A percentile compares a stretch with the other conserved stretches of the same genome.
Evolutionary conservation across 2,888 invertebrate species (phyloP).

Genomic region (Cataglyphis rosenhaueri): DNA sequence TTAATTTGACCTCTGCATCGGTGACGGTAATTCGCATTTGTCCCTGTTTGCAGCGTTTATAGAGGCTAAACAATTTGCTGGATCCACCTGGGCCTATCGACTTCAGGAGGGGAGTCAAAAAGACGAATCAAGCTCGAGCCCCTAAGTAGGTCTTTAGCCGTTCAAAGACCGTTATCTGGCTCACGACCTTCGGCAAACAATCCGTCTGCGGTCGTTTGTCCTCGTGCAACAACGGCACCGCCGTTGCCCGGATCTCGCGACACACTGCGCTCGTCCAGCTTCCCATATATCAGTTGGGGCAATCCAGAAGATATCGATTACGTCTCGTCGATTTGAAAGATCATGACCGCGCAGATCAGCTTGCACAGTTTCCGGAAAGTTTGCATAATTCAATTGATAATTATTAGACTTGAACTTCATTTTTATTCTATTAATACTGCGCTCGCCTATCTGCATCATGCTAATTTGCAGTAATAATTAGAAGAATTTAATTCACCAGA

Average conservation of each 20-base stretch:
- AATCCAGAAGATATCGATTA: constrained; percentile 4
- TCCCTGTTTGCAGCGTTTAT: constrained; percentile 46
- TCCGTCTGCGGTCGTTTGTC: constrained; percentile 36
- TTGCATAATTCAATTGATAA: constrained; percentile 2
- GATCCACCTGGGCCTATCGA: constrained; percentile 20
- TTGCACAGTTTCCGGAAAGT: not conserved
- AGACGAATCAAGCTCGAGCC: constrained; percentile 46
- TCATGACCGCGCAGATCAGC: not conserved
- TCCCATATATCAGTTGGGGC: not conserved
- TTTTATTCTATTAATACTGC: not conserved
- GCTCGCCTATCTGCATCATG: not conserved
- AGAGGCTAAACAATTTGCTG: constrained; percentile 59
- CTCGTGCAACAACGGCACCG: not conserved
- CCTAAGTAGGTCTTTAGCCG: constrained; percentile 60
- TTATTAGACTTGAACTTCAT: constrained; percentile 6
- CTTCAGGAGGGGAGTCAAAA: constrained; percentile 36
- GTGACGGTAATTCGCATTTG: constrained; percentile 37
- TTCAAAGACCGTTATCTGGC: constrained; percentile 57
- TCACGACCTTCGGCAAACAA: constrained; percentile 55
- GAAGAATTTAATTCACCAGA: not conserved
- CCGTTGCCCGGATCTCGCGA: constrained; percentile 41
- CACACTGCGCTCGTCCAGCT: constrained; percentile 35
- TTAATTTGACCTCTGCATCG: constrained; percentile 9
- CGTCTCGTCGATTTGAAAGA: constrained; percentile 8
- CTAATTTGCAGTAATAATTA: not conserved